phyloP scores from a whole-genome alignment of 2,797 vertebrate species.

The Telmatherina bonti region DNA sequence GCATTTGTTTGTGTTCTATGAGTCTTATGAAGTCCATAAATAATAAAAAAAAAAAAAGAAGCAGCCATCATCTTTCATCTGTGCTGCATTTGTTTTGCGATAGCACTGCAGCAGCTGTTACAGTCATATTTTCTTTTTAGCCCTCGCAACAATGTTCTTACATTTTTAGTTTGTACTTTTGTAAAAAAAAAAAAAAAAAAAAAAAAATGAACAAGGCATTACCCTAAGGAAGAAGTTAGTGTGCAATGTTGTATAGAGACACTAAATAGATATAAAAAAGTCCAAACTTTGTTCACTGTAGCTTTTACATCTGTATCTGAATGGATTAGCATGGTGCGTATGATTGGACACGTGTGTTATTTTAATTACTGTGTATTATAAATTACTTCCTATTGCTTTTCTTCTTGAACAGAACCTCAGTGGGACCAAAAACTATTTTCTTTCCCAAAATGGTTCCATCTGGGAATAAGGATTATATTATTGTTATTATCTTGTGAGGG shows the following conservation, averaged over 20 bases:
- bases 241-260: conserved; percentile 38
- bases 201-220: conserved; percentile 55
- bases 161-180: conserved; percentile 42
- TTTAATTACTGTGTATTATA: conserved; percentile 81
- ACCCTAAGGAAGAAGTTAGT: conserved; percentile 28
- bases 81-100: conserved; percentile 61
- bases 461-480: conserved; percentile 84
- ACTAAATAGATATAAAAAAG: conserved; percentile 54
- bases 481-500: conserved; percentile 84
- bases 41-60: conserved; percentile 72
- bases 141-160: not conserved
- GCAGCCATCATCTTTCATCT: conserved; percentile 67
- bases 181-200: conserved; percentile 38
- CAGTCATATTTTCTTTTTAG: conserved; percentile 26
- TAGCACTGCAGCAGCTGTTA: conserved; percentile 65
- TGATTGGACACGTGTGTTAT: conserved; percentile 69
- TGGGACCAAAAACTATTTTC: conserved; percentile 55
- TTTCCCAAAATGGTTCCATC: conserved; percentile 77
- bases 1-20: conserved; percentile 32
- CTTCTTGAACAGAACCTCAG: conserved; percentile 69
- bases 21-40: conserved; percentile 59
- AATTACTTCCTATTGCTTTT: conserved; percentile 73
- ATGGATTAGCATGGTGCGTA: conserved; percentile 61
- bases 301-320: conserved; percentile 64
- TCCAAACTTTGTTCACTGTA: conserved; percentile 49